Evolutionary conservation across 2,888 invertebrate genomes (phyloP), one percentile per base, ranked within the genome.

Genomic region (Portevinia maculata): DNA sequence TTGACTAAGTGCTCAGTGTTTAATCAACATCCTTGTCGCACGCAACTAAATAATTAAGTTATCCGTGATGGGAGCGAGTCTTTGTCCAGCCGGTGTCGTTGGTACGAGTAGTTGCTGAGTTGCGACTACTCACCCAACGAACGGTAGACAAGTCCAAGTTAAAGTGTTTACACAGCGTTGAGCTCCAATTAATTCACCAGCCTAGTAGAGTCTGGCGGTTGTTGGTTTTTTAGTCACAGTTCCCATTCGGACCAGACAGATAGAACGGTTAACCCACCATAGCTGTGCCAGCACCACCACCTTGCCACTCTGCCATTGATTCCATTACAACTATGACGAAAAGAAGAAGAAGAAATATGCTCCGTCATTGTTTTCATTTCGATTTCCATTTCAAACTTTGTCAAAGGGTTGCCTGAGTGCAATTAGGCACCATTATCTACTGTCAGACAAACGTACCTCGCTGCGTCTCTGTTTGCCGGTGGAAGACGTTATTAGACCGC

Each of bases 1-100:
- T 86, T 86, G 84, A 85, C 85, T 86, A 86, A 86, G 86, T 86
- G 86, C 86, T 86, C 86, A 85, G 85, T 86, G 86, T 86, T 86
- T 85, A 86, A 86, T 86, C 86, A 86, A 85, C 85, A 86, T 86
- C 85, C 76, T 79, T 85, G 85, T 85, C 85, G 79, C 86, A 86
- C 86, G 86, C 86, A 86, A 86, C 83, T 78, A 84, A 84, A 85
- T 86, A 86, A 86, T 86, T 86, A 85, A 85, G 85, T 86, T 86
- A 85, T 86, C 85, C 78, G 60, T 85, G 85, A 84, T 69, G 52
- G 67, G n/a, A 15, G 62, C 32, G 48, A 52, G 67, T 48, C 74
- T 74, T 69, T 74, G 62, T 69, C 69, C 75, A 52, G 59, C 64
- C 50, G 62, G 46, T 69, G 11, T 5, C 46, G 9, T 8, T 9